Evolutionary conservation across 2,113 vertebrate species (phyloP).

Genomic region (Gnathonemus longibarbis): DNA sequence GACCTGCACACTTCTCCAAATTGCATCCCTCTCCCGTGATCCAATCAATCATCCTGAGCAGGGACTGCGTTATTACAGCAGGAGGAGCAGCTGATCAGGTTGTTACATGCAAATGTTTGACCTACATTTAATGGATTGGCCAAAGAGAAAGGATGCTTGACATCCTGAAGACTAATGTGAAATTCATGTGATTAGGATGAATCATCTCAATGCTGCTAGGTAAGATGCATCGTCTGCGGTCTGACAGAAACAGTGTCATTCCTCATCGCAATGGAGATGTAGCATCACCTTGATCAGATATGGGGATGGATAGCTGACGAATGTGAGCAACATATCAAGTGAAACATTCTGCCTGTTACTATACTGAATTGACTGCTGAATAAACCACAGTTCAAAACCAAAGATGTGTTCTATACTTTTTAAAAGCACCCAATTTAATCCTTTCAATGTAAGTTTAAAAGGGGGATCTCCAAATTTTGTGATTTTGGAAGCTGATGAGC

Average conservation of each 20-base stretch:
- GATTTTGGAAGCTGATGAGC: neutral
- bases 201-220: neutral
- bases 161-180: neutral
- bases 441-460: neutral
- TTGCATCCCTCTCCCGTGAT: neutral
- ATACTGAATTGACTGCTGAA: neutral
- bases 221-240: neutral
- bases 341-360: neutral
- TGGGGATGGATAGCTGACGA: neutral
- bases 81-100: slow-evolving; percentile 5
- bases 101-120: slow-evolving; percentile 14
- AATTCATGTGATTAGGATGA: slow-evolving; percentile 13
- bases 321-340: neutral
- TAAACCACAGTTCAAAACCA: neutral
- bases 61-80: neutral
- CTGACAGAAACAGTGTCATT: neutral
- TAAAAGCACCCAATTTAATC: neutral
- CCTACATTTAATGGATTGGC: slow-evolving; percentile 14
- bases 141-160: slow-evolving; percentile 1
- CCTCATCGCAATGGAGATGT: neutral
- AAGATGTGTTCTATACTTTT: neutral
- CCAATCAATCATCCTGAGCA: slow-evolving; percentile 15
- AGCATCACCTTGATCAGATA: neutral
- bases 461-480: neutral
- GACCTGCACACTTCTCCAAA: neutral